Evolutionary conservation across 2,797 vertebrate genomes (phyloP), one percentile per base, ranked within the genome.

Genomic region (Cygnus olor): DNA sequence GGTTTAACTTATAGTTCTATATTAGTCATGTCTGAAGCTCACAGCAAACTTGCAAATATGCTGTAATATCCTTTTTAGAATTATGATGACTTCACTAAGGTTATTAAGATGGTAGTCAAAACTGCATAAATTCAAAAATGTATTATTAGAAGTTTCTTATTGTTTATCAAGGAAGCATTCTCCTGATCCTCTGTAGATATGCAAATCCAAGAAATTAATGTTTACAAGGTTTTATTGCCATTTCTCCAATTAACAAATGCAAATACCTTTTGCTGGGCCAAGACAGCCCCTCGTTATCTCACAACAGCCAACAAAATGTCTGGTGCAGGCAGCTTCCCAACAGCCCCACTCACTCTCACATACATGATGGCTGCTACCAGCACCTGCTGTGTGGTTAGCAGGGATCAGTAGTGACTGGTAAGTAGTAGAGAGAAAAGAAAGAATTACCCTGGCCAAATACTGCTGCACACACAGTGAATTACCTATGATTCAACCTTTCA

Each of bases 71-170:
- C 51, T 79, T 88, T 90, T 90, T 51, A 20, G 80, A 90, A 88
- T 54, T 24, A 88, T 20, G 9, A 84, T 66, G 34, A 80, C 32
- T 90, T 93, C 65, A 85, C 30, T 53, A 82, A 80, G 16, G 36
- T 73, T 90, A 93, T 83, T 90, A 81, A 63, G 94, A 66, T 7
- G 73, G 51, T 32, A 47, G 45, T 60, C 54, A 89, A 86, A 91
- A 91, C 38, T 34, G 16, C 57, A 9, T 86, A 80, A 79, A 40
- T 81, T 82, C 30, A 85, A 88, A 89, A 88, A 73, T 3, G 2
- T 22, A 51, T 76, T 60, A 81, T 30, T 79, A 63, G 24, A 92
- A 95, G 58, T 47, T 91, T 66, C 36, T 87, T 88, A 68, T 28
- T 68, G 18, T 79, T 92, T 61, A 69, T 58, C 38, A 86, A 21